Conservation (phyloP, 2,888 invertebrate genomes). For the Reticulitermes lucifugus region DNA sequence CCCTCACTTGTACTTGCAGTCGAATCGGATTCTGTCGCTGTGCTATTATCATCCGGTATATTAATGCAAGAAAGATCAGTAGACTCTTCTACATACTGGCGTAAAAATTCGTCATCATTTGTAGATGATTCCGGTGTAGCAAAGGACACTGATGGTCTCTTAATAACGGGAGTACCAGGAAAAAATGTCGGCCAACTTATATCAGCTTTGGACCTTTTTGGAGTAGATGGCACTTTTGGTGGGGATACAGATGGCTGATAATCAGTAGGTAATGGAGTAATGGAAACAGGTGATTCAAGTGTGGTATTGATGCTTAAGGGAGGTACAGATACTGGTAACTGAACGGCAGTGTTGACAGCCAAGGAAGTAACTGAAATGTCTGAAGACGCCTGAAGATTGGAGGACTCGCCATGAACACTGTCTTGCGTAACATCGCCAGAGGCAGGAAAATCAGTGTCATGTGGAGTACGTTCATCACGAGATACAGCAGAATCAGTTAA, state of each 20-base stretch:
- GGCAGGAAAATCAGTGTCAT: no score
- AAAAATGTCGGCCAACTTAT: slow-evolving; percentile 52
- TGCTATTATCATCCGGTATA: not conserved
- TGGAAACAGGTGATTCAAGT: not conserved
- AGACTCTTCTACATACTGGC: not conserved
- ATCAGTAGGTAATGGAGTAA: not conserved
- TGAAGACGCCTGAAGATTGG: not conserved
- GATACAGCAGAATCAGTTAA: not conserved
- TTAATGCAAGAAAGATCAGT: not conserved
- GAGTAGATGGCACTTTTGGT: not conserved
- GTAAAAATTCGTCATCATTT: not conserved
- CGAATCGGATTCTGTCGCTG: not conserved
- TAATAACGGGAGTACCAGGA: slow-evolving; percentile 48
- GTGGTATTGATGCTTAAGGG: slow-evolving; percentile 4
- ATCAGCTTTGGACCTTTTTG: slow-evolving; percentile 46
- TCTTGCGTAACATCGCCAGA: no score
- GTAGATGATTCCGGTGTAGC: slow-evolving; percentile 36
- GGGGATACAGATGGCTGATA: slow-evolving; percentile 15
- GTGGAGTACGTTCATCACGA: no score
- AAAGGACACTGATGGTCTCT: slow-evolving; percentile 44
- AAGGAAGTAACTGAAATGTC: not conserved
- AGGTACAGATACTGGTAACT: no score
- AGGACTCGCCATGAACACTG: no score
- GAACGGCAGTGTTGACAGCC: not conserved
- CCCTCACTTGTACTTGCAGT: not conserved